Conservation (phyloP, 1,140 invertebrate species). For the Cydia strobilella region DNA sequence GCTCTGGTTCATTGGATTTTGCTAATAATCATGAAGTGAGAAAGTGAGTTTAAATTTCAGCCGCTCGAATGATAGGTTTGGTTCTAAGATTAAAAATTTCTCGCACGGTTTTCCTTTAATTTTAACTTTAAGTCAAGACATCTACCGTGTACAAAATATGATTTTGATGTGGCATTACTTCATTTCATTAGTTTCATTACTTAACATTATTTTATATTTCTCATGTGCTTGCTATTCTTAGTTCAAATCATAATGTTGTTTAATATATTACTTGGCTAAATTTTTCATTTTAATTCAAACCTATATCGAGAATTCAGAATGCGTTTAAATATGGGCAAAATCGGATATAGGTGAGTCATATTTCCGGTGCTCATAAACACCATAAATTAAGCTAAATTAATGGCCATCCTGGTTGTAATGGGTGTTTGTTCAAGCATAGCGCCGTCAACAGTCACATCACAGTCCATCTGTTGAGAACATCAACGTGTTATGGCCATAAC, state of each 20-base stretch:
- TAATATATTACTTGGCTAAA: no score
- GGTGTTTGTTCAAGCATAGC: conserved; percentile 3
- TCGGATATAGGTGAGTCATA: neutral
- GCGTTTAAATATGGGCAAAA: neutral
- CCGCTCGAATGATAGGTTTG: no score
- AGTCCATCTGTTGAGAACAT: conserved; percentile 9
- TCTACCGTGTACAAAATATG: no score
- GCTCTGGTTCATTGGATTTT: neutral
- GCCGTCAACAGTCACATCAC: conserved; percentile 3
- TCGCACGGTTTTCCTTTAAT: no score
- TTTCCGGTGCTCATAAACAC: neutral
- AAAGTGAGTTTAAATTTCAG: neutral
- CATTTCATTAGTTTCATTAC: no score
- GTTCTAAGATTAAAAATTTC: no score
- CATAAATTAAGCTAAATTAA: conserved; percentile 12
- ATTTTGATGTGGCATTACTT: no score
- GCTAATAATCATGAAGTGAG: neutral
- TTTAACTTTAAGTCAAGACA: no score
- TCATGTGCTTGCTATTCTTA: no score
- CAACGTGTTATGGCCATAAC: neutral
- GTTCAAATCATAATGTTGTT: no score
- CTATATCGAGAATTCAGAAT: neutral
- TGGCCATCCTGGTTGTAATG: conserved; percentile 5
- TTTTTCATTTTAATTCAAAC: neutral
- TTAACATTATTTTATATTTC: no score